Conservation (phyloP, 2,113 vertebrate genomes). For the Channa argus region DNA sequence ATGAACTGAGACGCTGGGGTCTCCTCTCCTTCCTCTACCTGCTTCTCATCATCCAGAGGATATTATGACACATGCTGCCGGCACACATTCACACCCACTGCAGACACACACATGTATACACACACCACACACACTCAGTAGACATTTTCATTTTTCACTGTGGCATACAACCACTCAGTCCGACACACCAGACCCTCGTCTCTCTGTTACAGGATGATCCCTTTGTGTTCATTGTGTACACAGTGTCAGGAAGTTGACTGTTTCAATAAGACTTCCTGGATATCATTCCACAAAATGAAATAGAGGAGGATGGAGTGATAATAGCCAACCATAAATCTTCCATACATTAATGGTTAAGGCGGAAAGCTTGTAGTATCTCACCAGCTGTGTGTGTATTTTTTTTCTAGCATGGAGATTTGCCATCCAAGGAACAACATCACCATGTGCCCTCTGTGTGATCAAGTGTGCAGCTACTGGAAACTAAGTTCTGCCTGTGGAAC, state of each 20-base stretch:
- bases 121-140: constrained; percentile 20
- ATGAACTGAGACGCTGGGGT: constrained; percentile 20
- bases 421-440: constrained; percentile 92
- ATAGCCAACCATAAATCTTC: not conserved
- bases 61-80: constrained; percentile 66
- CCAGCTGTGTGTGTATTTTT: not conserved
- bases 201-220: not conserved
- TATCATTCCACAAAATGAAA: not conserved
- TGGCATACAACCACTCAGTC: not conserved
- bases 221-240: not conserved
- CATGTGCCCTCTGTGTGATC: constrained; percentile 97
- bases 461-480: constrained; percentile 96
- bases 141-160: constrained; percentile 5
- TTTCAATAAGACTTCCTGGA: not conserved
- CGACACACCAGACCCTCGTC: constrained; percentile 32
- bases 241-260: not conserved
- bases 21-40: constrained; percentile 47
- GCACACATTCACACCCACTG: constrained; percentile 9
- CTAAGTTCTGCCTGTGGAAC: constrained; percentile 93
- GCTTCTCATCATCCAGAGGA: constrained; percentile 64
- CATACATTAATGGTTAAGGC: no score
- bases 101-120: constrained; percentile 18
- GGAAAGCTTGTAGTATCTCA: no score
- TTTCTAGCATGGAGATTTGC: constrained; percentile 97
- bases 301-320: not conserved